phyloP scores from a whole-genome alignment of 2,888 invertebrate species.

The Polydrusus tereticollis region DNA sequence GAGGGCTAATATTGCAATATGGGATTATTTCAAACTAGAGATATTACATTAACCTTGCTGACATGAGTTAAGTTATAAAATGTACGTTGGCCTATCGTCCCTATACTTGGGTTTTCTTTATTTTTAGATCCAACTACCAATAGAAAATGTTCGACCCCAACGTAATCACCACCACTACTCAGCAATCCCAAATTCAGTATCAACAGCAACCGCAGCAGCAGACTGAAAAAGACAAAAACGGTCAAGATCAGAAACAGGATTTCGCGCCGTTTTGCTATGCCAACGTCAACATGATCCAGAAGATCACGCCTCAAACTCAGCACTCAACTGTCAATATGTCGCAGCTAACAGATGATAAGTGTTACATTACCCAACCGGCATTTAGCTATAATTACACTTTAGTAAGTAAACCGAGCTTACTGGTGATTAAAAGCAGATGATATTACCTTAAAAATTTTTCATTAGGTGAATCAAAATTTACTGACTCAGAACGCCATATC shows the following conservation, averaged over 20 bases:
- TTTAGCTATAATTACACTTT: constrained; percentile 86
- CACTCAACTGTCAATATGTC: constrained; percentile 76
- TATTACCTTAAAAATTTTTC: background rate
- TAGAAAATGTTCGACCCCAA: constrained; percentile 67
- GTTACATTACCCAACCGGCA: constrained; percentile 79
- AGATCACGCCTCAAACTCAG: constrained; percentile 68
- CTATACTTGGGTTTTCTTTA: background rate
- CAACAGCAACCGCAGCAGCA: constrained; percentile 61
- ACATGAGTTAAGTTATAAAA: too few species aligned
- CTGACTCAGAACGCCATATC: constrained; percentile 82
- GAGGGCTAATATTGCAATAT: too few species aligned
- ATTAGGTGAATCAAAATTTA: constrained; percentile 81
- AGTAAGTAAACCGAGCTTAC: constrained; percentile 57
- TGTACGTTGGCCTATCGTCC: too few species aligned
- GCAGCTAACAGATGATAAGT: constrained; percentile 78
- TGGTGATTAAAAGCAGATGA: background rate
- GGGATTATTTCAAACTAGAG: too few species aligned
- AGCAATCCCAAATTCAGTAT: constrained; percentile 65
- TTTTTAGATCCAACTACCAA: background rate
- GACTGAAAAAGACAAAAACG: constrained; percentile 61
- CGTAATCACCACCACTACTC: constrained; percentile 63
- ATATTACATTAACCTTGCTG: too few species aligned
- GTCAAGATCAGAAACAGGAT: constrained; percentile 63
- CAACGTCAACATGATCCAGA: constrained; percentile 78
- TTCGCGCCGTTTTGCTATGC: constrained; percentile 80